These are phyloP conservation scores for Thecophora atra DNA, from an alignment of 2,888 invertebrate genomes.

Conservation along the genomic window DNA sequence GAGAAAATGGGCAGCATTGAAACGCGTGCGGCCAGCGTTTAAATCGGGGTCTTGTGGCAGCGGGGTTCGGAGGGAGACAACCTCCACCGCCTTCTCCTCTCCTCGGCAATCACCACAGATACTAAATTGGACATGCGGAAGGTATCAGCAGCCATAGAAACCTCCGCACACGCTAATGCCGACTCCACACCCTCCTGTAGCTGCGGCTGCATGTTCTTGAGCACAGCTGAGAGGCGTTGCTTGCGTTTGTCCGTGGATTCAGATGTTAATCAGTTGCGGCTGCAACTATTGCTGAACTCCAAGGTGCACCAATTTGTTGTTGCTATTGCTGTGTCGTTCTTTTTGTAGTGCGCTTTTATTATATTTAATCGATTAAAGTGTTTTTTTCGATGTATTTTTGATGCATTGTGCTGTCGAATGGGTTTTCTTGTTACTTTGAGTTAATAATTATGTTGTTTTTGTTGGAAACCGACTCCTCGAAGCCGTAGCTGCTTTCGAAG, in stretches of 20 bases:
- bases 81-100: too few relatives aligned
- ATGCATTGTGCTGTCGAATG: conserved; percentile 4
- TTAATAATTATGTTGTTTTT: conserved; percentile 17
- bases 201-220: not conserved
- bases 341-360: conserved; percentile 5
- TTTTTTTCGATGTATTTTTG: not conserved
- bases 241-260: conserved; percentile 10
- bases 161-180: not conserved
- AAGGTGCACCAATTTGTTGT: conserved; percentile 28
- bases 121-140: conserved; percentile 18
- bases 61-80: too few relatives aligned
- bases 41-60: not conserved
- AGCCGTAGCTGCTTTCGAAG: conserved; percentile 5
- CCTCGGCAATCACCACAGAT: too few relatives aligned
- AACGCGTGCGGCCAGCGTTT: not conserved
- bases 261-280: conserved; percentile 21
- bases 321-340: too few relatives aligned
- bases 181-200: too few relatives aligned
- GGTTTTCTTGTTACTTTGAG: not conserved
- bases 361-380: conserved; percentile 22
- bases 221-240: conserved; percentile 21
- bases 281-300: conserved; percentile 7
- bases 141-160: not conserved
- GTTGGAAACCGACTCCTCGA: not conserved
- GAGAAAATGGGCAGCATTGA: not conserved